Base-by-base conservation (phyloP, 2,888 invertebrate species). In the Hirudinaria manillensis region DNA sequence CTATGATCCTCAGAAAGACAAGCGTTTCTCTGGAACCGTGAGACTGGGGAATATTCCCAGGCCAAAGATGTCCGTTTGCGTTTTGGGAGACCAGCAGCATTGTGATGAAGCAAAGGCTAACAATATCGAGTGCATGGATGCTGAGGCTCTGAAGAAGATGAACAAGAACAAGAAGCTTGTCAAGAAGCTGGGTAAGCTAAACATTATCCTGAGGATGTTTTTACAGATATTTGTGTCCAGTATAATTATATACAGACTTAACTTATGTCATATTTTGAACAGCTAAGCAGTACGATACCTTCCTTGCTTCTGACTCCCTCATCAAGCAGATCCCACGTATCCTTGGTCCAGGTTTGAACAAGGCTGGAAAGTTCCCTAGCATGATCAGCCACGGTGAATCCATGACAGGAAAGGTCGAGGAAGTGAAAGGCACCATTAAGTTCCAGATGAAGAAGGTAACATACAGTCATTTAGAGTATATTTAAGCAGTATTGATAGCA, bases 371-470 rank as follows among this genome's bases (percentile, higher is more conserved):
- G 89, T 99, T 99, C 89, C 99, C 99, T 87, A 93, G 96, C 87
- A 91, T 98, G 76, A 89, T 99, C 77, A 93, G 96, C 77, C 99
- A 99, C 86, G 92, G 92, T 84, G 99, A 99, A 87, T 93, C 94
- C 27, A 94, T 99, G 93, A 89, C 90, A 75, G 90, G 89, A 82
- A 99, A 99, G 87, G 93, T 96, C 80, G 98, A 99, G 87, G 99
- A 99, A 88, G 94, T 96, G 78, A 96, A 96, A 84, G 95, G 95
- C 16, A 99, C 99, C 81, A 99, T 99, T 88, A 99, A 99, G 87
- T 99, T 99, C 89, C 99, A 99, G 87, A 98, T 99, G 98, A 99
- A 99, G 88, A 99, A 99, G 91, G 97, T 97, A n/a, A n/a, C n/a
- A n/a, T n/a, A n/a, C 19, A 38, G 56, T 53, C 21, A 68, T 0